Conservation (phyloP, 2,888 invertebrate genomes). For the Congeria kusceri region DNA sequence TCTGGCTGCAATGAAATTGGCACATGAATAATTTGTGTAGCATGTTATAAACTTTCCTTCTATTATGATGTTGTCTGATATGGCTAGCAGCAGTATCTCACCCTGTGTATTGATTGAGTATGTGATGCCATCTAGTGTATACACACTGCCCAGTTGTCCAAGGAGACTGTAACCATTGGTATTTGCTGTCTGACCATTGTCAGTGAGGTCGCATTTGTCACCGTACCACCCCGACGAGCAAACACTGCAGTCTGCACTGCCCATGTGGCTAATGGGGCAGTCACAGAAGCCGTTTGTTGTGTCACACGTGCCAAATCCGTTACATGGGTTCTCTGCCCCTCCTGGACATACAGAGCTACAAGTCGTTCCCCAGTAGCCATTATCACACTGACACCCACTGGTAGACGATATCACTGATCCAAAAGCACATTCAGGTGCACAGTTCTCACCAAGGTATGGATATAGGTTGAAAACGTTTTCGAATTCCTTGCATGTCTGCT, state of each 20-base stretch:
- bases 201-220: conserved; percentile 65
- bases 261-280: conserved; percentile 70
- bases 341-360: conserved; percentile 74
- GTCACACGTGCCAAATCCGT: conserved; percentile 73
- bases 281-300: conserved; percentile 61
- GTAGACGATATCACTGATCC: conserved; percentile 51
- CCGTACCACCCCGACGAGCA: conserved; percentile 72
- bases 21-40: conserved; percentile 70
- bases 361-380: conserved; percentile 67
- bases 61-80: conserved; percentile 62
- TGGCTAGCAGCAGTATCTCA: conserved; percentile 64
- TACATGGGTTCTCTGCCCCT: conserved; percentile 66
- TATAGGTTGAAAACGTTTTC: conserved; percentile 49
- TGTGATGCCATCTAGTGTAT: conserved; percentile 68
- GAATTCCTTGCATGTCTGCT: conserved; percentile 62
- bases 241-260: conserved; percentile 62
- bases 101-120: conserved; percentile 60
- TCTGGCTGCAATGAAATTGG: conserved; percentile 65
- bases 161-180: conserved; percentile 40
- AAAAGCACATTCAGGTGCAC: conserved; percentile 56
- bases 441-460: conserved; percentile 52
- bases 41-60: conserved; percentile 73
- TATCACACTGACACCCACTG: conserved; percentile 58
- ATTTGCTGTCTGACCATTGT: conserved; percentile 30
- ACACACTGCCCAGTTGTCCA: conserved; percentile 63